A percentile compares a stretch with the other conserved stretches of the same genome.
phyloP scores from a whole-genome alignment of 2,797 vertebrate species.

The Tenualosa ilisha region DNA sequence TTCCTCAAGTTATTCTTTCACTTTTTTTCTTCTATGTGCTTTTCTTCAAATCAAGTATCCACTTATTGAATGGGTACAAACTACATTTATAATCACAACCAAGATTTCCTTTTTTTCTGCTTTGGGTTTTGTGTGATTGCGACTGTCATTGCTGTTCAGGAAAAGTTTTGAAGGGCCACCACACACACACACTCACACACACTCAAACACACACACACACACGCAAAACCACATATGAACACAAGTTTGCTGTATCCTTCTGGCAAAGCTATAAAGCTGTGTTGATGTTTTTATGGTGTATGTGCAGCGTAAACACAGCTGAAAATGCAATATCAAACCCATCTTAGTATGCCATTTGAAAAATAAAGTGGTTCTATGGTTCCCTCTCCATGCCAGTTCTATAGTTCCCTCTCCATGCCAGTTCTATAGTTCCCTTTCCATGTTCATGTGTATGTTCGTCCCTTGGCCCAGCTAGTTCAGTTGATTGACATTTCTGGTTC shows the following conservation, averaged over 20 bases:
- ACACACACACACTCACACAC: neutral
- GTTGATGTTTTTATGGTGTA: neutral
- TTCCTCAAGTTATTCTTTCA: neutral
- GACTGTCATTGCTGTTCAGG: neutral
- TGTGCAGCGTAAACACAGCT: neutral
- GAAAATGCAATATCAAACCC: neutral
- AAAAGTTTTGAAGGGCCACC: neutral
- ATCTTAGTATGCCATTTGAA: neutral
- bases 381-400: neutral
- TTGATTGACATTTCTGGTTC: neutral
- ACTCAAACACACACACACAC: neutral
- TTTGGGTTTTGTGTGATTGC: neutral
- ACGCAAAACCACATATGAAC: neutral
- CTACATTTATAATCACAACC: slow-evolving; percentile 3
- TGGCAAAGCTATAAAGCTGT: neutral
- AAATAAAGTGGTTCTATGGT: neutral
- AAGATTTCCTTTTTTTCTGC: neutral
- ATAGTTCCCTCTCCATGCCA: neutral
- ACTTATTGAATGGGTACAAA: neutral
- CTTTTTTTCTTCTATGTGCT: neutral
- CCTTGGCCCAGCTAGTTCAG: neutral
- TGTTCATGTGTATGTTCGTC: neutral
- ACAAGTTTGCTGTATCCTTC: neutral
- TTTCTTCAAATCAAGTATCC: slow-evolving; percentile 21
- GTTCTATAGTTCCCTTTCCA: neutral